Evolutionary conservation across 2,113 vertebrate species (phyloP), one percentile per base, ranked within the genome.

Genomic region (Pomatostomus ruficeps): DNA sequence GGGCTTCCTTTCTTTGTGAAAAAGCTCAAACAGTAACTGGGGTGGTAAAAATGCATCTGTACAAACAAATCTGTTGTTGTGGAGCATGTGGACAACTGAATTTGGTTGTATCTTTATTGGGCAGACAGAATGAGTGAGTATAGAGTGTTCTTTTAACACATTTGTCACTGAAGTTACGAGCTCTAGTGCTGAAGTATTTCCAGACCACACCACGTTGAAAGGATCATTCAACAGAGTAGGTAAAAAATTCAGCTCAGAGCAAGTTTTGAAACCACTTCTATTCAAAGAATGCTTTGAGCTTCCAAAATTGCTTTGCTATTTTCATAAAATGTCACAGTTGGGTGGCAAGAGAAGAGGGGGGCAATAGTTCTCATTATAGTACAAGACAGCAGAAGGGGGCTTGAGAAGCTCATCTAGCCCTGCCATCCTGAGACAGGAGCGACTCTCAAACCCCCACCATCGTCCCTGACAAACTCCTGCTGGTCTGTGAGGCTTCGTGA

Each of bases 191-290:
- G 22, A 68, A 84, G n/a, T 61, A 59, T 79, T 95, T 92, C 54
- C 36, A 79, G 45, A 82, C 12, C 19, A 38, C 42, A 25, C 42
- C 38, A 14, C 7, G 14, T 31, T 83, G 63, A 93, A 91, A 88
- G 46, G 38, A 49, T 88, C 49, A 43, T 51, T 91, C 79, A 71
- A 67, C 35, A 29, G 22, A 72, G 24, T n/a, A 80, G 54, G 85
- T 80, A 75, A 79, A 94, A 85, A 42, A 66, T 13, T 85, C 85
- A 73, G 45, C 74, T 85, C 80, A 46, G 31, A 90, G 38, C 36
- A 85, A 36, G 29, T 75, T 82, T 90, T 90, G 80, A 94, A 96
- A 85, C 63, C 79, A 80, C 42, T 70, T 97, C 33, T 88, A 73
- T 88, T 78, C 42, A 70, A 62, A 90, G 49, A 95, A 79, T 66